Percentiles rank a stretch among this genome's conserved stretches.
Conservation (phyloP, 1,140 invertebrate genomes). For the Aphelenchoides besseyi region DNA sequence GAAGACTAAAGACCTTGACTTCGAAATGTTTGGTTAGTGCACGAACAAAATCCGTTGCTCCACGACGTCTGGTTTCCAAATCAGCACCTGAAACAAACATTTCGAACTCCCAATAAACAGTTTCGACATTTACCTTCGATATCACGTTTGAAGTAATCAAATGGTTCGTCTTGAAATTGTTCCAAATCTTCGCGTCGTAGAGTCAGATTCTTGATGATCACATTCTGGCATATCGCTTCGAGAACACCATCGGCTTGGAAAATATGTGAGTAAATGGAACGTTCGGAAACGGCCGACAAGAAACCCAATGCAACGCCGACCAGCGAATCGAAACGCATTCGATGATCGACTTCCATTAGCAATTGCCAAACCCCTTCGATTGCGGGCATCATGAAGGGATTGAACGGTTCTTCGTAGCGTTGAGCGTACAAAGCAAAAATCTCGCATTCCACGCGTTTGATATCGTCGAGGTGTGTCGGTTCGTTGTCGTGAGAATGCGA, state of each 20-base stretch:
- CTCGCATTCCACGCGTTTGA: conserved; percentile 90
- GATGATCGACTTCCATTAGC: conserved; percentile 71
- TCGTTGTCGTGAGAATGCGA: conserved; percentile 68
- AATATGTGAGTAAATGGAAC: conserved; percentile 77
- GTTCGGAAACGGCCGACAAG: conserved; percentile 85
- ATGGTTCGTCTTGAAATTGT: conserved; percentile 92
- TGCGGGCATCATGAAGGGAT: conserved; percentile 79
- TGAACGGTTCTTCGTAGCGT: conserved; percentile 96
- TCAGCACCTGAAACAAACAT: conserved; percentile 67
- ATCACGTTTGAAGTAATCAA: conserved; percentile 93
- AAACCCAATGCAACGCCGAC: conserved; percentile 94
- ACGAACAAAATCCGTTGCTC: conserved; percentile 91
- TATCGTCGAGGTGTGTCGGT: conserved; percentile 72
- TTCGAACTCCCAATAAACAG: not conserved
- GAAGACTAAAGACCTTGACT: conserved; percentile 35
- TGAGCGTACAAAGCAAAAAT: conserved; percentile 89
- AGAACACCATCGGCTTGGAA: conserved; percentile 84
- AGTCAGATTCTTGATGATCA: conserved; percentile 95
- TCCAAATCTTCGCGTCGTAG: conserved; percentile 89
- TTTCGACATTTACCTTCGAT: conserved; percentile 75
- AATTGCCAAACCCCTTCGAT: conserved; percentile 88
- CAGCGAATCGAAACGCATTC: conserved; percentile 67
- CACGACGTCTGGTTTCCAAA: conserved; percentile 85
- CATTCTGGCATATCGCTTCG: conserved; percentile 89
- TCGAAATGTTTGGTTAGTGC: conserved; percentile 72